Percentiles rank a stretch among this genome's conserved stretches.
Conservation (phyloP, 2,888 invertebrate genomes). For the Rhodophaea formosa region DNA sequence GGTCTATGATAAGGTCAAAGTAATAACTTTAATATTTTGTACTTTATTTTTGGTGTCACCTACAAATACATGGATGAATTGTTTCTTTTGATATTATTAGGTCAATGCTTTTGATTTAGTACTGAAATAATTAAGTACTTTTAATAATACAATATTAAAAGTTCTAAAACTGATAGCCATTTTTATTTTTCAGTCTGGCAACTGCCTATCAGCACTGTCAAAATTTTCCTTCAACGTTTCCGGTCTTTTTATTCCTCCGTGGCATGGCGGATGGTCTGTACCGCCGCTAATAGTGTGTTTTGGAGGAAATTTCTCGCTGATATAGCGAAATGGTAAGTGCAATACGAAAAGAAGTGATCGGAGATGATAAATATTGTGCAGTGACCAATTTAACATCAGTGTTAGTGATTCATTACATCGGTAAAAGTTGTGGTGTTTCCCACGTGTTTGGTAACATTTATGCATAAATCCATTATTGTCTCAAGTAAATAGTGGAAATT, state of each 20-base stretch:
- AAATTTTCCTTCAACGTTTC: constrained; percentile 51
- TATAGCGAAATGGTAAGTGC: constrained; percentile 78
- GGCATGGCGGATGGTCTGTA: constrained; percentile 79
- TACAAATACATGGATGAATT: too few species aligned
- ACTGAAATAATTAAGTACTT: too few species aligned
- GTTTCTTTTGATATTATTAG: too few species aligned
- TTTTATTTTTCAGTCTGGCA: constrained; percentile 49
- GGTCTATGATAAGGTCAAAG: too few species aligned
- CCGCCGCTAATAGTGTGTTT: constrained; percentile 71
- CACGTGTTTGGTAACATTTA: constrained; percentile 40
- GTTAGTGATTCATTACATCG: constrained; percentile 38
- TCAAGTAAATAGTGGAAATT: neutral
- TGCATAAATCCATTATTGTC: neutral
- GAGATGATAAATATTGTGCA: constrained; percentile 26
- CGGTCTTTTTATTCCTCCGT: constrained; percentile 80
- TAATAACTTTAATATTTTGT: too few species aligned
- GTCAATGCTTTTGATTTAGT: too few species aligned
- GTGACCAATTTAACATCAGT: constrained; percentile 43
- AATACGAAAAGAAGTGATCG: constrained; percentile 36
- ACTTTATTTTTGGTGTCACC: too few species aligned
- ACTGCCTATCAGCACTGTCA: constrained; percentile 56
- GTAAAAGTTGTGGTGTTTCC: constrained; percentile 30
- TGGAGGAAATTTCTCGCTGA: constrained; percentile 73
- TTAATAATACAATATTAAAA: neutral
- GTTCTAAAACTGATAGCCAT: neutral